Evolutionary conservation across 2,797 vertebrate species (phyloP).

Genomic region (Valencia hispanica): DNA sequence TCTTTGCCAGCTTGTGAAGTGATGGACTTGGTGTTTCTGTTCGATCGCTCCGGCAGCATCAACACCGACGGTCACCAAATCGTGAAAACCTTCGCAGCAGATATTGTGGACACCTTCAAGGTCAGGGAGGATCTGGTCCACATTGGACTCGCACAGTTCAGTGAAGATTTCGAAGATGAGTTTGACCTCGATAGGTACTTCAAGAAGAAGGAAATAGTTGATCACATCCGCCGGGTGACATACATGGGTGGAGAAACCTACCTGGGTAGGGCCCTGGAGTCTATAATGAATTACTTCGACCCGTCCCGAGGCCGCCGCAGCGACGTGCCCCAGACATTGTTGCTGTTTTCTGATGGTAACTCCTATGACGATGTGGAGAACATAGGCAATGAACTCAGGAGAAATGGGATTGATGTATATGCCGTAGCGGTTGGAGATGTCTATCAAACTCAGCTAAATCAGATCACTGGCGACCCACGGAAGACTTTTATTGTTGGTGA

Average conservation of each 20-base stretch:
- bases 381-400: slow-evolving; percentile 61
- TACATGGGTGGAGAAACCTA: slow-evolving; percentile 47
- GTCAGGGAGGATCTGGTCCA: slow-evolving; percentile 56
- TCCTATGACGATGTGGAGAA: slow-evolving; percentile 67
- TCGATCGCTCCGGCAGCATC: slow-evolving; percentile 82
- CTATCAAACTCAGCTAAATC: no score
- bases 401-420: slow-evolving; percentile 64
- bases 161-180: slow-evolving; percentile 44
- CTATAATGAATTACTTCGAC: slow-evolving; percentile 66
- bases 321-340: slow-evolving; percentile 69
- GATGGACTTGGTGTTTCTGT: slow-evolving; percentile 82
- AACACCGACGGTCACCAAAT: slow-evolving; percentile 23
- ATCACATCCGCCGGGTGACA: slow-evolving; percentile 42
- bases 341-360: slow-evolving; percentile 80
- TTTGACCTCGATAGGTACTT: slow-evolving; percentile 73
- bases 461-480: no score
- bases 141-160: slow-evolving; percentile 84
- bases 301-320: slow-evolving; percentile 64
- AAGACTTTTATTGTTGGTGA: no score
- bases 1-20: slow-evolving; percentile 69
- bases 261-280: slow-evolving; percentile 73
- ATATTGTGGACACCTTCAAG: slow-evolving; percentile 68
- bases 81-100: slow-evolving; percentile 74
- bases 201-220: slow-evolving; percentile 30
- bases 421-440: slow-evolving; percentile 72